Percentiles rank a stretch among this genome's conserved stretches.
phyloP scores from a whole-genome alignment of 2,797 vertebrate genomes.

The Pygocentrus nattereri region DNA sequence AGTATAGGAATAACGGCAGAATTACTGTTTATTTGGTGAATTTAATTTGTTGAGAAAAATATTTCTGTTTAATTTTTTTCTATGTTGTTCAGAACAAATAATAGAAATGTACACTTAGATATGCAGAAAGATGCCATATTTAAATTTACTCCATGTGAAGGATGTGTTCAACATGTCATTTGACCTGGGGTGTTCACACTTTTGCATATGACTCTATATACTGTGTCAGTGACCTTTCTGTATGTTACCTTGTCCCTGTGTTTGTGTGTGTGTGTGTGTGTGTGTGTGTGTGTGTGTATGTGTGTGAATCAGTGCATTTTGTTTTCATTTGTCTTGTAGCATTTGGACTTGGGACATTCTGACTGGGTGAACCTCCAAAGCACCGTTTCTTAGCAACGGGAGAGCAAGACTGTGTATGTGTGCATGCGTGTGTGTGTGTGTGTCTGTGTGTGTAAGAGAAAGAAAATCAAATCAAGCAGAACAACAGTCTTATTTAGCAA shows the following conservation, averaged over 20 bases:
- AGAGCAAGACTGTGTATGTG: background rate
- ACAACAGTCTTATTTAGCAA: background rate
- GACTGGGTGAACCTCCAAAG: background rate
- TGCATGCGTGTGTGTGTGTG: background rate
- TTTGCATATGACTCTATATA: too few relatives aligned
- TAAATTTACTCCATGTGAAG: too few relatives aligned
- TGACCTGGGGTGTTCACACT: too few relatives aligned
- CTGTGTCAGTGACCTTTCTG: too few relatives aligned
- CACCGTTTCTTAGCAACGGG: background rate
- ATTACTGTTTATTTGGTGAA: too few relatives aligned
- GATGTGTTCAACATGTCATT: too few relatives aligned
- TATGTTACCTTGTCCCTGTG: background rate
- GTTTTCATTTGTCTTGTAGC: background rate
- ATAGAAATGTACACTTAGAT: too few relatives aligned
- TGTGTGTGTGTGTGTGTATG: background rate
- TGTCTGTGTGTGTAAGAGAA: background rate
- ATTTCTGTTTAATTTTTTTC: too few relatives aligned
- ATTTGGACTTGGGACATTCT: background rate
- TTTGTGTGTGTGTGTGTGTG: background rate
- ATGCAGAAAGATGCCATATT: too few relatives aligned
- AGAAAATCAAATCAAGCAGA: background rate
- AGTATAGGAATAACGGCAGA: too few relatives aligned
- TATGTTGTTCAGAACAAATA: too few relatives aligned
- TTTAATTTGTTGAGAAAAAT: too few relatives aligned
- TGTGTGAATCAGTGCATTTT: background rate